Base-by-base conservation (phyloP, 2,888 invertebrate genomes). In the Drosophila helvetica region DNA sequence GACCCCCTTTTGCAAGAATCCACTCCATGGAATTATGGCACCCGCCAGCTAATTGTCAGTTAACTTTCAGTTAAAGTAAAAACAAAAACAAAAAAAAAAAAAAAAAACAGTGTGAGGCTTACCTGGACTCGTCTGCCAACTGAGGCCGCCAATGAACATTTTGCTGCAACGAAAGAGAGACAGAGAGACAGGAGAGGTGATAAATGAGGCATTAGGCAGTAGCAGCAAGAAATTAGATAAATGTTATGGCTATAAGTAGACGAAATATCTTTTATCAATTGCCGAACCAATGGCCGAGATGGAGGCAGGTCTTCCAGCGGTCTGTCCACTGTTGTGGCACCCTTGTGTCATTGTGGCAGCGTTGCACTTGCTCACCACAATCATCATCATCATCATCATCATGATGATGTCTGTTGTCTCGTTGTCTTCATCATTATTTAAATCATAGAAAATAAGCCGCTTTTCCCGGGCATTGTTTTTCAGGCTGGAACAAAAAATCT, bases 61-160 rank as follows among this genome's bases (percentile, higher is more conserved):
- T 62, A 56, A 55, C 22, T 69, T 50, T 53, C 42, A 53, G 38
- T 47, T 46, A n/a, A 8, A 15, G 27, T 45, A 38, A 10, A 33
- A 46, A 27, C 10, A 43, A 19, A 19, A 8, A n/a, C n/a, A n/a
- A n/a, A n/a, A 43, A 19, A 19, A 8, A 38, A 10, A 33, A 46
- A 27, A 6, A 43, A 19, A 19, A 8, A 4, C 18, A 18, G 30
- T 12, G 92, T n/a, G 30, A 12, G 92, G 80, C 95, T 94, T 95
- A 99, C 98, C 98, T 96, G 98, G 98, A 95, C 98, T 98, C 92
- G 99, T 99, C 95, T 99, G 99, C 99, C 99, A 99, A 94, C 98
- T 98, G 93, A 99, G 96, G 92, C 99, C 99, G 92, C 99, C 99
- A 94, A 99, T 98, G 95, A 99, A 99, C 98, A 99, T 99, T 96